phyloP scores from a whole-genome alignment of 2,888 invertebrate genomes.

The Scaptomyza cyrtandrae region DNA sequence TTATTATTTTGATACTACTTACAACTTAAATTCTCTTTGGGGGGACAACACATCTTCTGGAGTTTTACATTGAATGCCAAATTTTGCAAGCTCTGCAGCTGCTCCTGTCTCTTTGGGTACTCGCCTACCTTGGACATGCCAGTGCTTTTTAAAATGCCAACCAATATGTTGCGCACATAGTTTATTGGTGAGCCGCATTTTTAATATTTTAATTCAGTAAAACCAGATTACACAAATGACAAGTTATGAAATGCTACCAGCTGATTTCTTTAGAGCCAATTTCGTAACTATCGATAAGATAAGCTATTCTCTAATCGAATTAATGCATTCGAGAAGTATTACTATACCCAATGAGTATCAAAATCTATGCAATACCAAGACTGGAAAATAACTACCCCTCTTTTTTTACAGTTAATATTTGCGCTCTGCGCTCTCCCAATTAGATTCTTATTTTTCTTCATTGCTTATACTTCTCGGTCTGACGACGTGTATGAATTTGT shows the following conservation, averaged over 20 bases:
- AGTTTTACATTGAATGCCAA: conserved; percentile 87
- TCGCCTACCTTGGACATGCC: conserved; percentile 89
- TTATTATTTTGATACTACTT: conserved; percentile 17
- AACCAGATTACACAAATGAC: conserved; percentile 11
- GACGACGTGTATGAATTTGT: too few species aligned
- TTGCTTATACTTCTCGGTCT: too few species aligned
- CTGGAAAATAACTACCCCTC: too few species aligned
- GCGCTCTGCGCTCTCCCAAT: too few species aligned
- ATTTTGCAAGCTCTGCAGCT: conserved; percentile 85
- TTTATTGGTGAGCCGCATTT: conserved; percentile 88
- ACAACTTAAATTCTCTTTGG: conserved; percentile 72
- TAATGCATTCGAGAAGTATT: background rate
- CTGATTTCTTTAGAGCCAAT: conserved; percentile 12
- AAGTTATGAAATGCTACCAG: conserved; percentile 54
- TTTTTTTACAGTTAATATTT: too few species aligned
- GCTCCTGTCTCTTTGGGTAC: conserved; percentile 86
- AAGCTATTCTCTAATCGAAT: background rate
- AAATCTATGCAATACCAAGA: too few species aligned
- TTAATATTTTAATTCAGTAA: conserved; percentile 18
- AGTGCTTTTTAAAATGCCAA: conserved; percentile 89
- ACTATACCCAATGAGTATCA: too few species aligned
- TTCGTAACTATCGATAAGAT: background rate
- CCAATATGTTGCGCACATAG: conserved; percentile 89
- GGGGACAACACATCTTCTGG: conserved; percentile 87
- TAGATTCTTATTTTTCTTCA: too few species aligned